A percentile compares a stretch with the other conserved stretches of the same genome.
These are phyloP conservation scores for Poecilobothrus nobilitatus DNA, from an alignment of 2,888 invertebrate species.

Conservation along the genomic window DNA sequence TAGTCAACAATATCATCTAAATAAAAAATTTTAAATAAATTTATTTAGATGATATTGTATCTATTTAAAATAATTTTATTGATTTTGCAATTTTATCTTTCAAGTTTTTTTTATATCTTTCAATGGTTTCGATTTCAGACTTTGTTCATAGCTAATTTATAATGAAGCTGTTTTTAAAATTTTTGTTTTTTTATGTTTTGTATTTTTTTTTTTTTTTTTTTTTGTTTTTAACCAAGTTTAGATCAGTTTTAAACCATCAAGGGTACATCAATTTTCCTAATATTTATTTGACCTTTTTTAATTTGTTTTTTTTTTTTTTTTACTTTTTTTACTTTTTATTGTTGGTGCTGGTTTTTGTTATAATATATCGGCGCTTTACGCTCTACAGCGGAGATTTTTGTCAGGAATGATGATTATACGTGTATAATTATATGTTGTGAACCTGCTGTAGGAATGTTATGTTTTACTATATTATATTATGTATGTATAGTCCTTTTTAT, in stretches of 20 bases:
- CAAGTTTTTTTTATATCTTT: too few relatives aligned
- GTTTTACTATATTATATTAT: background rate
- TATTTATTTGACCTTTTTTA: background rate
- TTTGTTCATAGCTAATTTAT: background rate
- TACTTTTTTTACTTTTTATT: too few relatives aligned
- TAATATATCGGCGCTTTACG: background rate
- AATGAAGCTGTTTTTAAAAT: background rate
- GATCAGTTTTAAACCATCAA: background rate
- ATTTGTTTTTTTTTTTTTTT: too few relatives aligned
- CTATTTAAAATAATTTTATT: too few relatives aligned
- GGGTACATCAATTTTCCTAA: constrained; percentile 1
- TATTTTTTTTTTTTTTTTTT: background rate
- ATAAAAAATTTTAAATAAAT: too few relatives aligned
- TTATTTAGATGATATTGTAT: too few relatives aligned
- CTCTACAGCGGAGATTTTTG: constrained; percentile 1
- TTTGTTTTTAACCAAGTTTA: background rate
- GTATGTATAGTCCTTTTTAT: background rate
- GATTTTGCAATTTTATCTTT: too few relatives aligned
- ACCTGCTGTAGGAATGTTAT: constrained; percentile 1
- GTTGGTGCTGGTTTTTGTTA: background rate
- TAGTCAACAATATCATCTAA: too few relatives aligned
- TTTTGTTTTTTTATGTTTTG: background rate
- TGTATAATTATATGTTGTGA: constrained; percentile 2
- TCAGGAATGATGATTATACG: constrained; percentile 1
- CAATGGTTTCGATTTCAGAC: too few relatives aligned